These are phyloP conservation scores for Catharus bicknelli DNA, from an alignment of 2,113 vertebrate species.

Conservation along the genomic window DNA sequence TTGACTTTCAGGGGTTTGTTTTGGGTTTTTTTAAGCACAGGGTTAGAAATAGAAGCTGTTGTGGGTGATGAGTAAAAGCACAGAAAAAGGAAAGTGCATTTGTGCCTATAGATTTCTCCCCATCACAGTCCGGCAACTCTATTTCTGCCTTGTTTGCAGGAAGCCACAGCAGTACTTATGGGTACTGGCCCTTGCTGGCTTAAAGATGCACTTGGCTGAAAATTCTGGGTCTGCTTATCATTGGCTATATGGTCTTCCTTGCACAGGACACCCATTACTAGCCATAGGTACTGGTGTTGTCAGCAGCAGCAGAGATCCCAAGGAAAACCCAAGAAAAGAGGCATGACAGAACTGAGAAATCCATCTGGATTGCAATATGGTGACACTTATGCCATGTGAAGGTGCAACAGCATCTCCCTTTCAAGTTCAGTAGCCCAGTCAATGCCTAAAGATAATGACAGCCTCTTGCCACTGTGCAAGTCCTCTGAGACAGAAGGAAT, in stretches of 20 bases:
- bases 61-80: not conserved
- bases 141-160: not conserved
- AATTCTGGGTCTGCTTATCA: not conserved
- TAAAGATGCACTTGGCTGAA: not conserved
- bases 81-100: not conserved
- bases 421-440: not conserved
- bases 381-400: accelerated
- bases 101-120: not conserved
- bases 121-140: not conserved
- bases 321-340: not conserved
- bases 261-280: not conserved
- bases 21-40: constrained; percentile 16
- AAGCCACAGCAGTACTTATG: not conserved
- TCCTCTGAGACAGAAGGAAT: not conserved
- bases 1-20: constrained; percentile 52
- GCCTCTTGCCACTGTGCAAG: not conserved
- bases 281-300: not conserved
- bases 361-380: not conserved
- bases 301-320: not conserved
- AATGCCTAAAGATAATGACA: not conserved
- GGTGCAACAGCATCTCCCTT: not conserved
- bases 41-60: constrained; percentile 7
- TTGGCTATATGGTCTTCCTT: not conserved
- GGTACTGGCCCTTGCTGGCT: not conserved
- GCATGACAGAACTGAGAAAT: not conserved